Evolutionary conservation across 1,140 invertebrate species (phyloP).

Genomic region (Leptoteleia sp.): DNA sequence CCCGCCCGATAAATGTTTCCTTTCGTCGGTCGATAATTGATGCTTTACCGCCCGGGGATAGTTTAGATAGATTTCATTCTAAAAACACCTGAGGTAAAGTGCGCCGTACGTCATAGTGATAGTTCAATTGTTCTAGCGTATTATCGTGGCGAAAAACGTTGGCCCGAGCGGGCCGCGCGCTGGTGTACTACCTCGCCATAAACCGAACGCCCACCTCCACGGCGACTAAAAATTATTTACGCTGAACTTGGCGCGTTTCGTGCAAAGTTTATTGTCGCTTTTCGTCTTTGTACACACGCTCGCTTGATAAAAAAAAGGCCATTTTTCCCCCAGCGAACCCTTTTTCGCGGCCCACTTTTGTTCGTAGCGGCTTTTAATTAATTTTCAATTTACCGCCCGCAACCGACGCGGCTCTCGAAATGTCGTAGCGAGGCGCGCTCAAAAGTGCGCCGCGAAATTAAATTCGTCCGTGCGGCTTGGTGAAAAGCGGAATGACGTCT

Average conservation of each 20-base stretch:
- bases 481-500: constrained; percentile 31
- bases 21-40: constrained; percentile 32
- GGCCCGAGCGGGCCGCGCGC: constrained; percentile 16
- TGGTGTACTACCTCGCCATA: constrained; percentile 54
- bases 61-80: constrained; percentile 34
- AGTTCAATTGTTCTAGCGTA: constrained; percentile 62
- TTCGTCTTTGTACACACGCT: constrained; percentile 19
- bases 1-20: constrained; percentile 5
- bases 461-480: constrained; percentile 31
- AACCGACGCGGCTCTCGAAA: no score
- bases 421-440: no score
- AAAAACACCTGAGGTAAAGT: constrained; percentile 50
- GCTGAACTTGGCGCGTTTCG: constrained; percentile 40
- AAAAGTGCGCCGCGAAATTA: no score
- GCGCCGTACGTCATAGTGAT: constrained; percentile 43
- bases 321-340: no score
- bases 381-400: no score
- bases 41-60: constrained; percentile 24
- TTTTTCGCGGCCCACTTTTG: no score
- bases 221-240: constrained; percentile 36
- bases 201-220: constrained; percentile 39
- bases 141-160: constrained; percentile 56
- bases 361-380: no score
- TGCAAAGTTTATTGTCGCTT: constrained; percentile 12
- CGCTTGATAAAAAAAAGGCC: no score